A percentile compares a stretch with the other conserved stretches of the same genome.
Evolutionary conservation across 2,888 invertebrate genomes (phyloP).

Genomic region (Coleophora flavipennella): DNA sequence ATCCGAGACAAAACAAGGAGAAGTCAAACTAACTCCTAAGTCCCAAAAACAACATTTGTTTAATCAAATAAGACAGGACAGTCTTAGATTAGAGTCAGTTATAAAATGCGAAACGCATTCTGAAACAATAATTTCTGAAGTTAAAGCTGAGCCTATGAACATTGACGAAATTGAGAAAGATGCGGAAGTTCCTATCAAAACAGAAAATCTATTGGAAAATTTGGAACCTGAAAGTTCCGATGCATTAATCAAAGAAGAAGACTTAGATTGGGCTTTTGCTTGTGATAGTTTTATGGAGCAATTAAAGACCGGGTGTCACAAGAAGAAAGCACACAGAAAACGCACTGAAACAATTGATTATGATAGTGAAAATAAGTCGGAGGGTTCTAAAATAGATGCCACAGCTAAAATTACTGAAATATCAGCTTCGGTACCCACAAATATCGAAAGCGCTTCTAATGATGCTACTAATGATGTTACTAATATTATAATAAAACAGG

Average conservation of each 20-base stretch:
- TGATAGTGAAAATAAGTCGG: conserved; percentile 28
- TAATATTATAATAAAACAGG: conserved; percentile 38
- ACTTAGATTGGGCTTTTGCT: conserved; percentile 76
- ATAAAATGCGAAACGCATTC: conserved; percentile 75
- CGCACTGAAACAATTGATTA: conserved; percentile 40
- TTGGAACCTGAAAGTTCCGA: conserved; percentile 23
- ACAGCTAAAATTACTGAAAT: conserved; percentile 6
- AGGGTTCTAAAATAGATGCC: conserved; percentile 10
- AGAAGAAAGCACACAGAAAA: conserved; percentile 71
- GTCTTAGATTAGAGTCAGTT: conserved; percentile 63
- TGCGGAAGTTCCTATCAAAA: conserved; percentile 58
- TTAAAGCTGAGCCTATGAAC: conserved; percentile 78
- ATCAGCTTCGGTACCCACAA: not conserved
- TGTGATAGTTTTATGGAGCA: conserved; percentile 87
- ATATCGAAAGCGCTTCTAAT: conserved; percentile 7
- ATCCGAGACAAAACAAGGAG: conserved; percentile 25
- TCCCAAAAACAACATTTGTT: conserved; percentile 59
- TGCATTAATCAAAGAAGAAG: conserved; percentile 29
- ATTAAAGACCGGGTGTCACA: conserved; percentile 72
- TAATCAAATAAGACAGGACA: conserved; percentile 62
- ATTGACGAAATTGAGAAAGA: conserved; percentile 77
- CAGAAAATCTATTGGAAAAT: conserved; percentile 37
- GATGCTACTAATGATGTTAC: conserved; percentile 16
- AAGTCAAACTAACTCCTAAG: conserved; percentile 49
- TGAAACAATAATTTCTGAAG: conserved; percentile 66